Conservation (phyloP, 2,888 invertebrate species). For the Pilophorus perplexus region DNA sequence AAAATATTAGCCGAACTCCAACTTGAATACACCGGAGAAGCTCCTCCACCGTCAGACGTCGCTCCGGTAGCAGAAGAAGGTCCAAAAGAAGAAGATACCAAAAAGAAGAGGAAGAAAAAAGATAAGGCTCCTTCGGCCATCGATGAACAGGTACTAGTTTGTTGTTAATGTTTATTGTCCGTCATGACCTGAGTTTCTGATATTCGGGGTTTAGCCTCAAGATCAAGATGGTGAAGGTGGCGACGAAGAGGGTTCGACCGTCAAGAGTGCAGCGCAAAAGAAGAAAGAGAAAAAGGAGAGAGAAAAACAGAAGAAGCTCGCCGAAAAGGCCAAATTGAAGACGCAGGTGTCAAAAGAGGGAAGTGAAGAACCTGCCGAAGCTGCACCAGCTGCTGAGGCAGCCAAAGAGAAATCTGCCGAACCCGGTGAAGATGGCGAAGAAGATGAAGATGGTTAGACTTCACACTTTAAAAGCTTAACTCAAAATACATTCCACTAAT, state of each 20-base stretch:
- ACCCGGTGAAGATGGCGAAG: conserved; percentile 54
- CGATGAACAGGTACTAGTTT: conserved; percentile 7
- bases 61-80: conserved; percentile 47
- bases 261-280: conserved; percentile 82
- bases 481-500: not conserved
- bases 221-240: conserved; percentile 55
- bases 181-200: not conserved
- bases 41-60: conserved; percentile 54
- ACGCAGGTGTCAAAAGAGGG: conserved; percentile 14
- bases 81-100: conserved; percentile 44
- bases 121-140: too few species aligned
- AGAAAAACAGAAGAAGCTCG: conserved; percentile 70
- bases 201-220: conserved; percentile 19
- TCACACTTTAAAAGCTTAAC: not conserved
- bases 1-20: conserved; percentile 79
- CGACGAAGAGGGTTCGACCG: conserved; percentile 61
- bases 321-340: conserved; percentile 58
- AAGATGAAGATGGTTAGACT: conserved; percentile 54
- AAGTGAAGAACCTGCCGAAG: conserved; percentile 17
- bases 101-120: conserved; percentile 50
- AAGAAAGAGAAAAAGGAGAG: conserved; percentile 86
- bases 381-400: conserved; percentile 11
- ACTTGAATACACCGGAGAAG: conserved; percentile 71
- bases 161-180: not conserved
- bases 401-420: conserved; percentile 44